Evolutionary conservation across 2,113 vertebrate genomes (phyloP), one percentile per base, ranked within the genome.

Genomic region (Brachypodius melanocephalos): DNA sequence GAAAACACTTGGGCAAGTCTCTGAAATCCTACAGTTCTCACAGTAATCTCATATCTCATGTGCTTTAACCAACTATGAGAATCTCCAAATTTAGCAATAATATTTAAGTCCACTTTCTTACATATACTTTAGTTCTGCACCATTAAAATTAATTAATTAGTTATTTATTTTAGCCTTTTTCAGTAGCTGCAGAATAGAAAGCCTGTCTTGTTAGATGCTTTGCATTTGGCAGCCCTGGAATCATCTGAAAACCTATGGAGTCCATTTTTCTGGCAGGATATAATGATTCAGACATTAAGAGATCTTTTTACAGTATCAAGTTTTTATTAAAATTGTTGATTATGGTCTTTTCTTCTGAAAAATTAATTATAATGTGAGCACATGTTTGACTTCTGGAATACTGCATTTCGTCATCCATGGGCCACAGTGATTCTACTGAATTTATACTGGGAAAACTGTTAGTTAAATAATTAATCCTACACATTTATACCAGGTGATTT

Each of bases 321-420:
- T 58, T 93, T 82, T 85, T 80, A 85, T 68, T 94, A 72, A 58
- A 91, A 45, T 29, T 15, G 89, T 89, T 52, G 28, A 88, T 89
- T 91, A 14, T 13, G 57, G 43, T 79, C 5, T 81, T 85, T 69
- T 86, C 34, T 77, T 93, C 63, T 92, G 88, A 85, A 90, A 89
- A 90, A 62, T 29, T 79, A 58, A 71, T 87, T 73, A 71, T 59
- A 49, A 65, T 63, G 20, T 84, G n/a, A 87, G 25, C 89, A 89
- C 46, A 34, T 54, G n/a, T 65, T 75, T 92, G 40, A 65, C 59
- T 95, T 67, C n/a, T 90, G 77, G 17, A 63, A 59, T 78, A n/a
- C n/a, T 51, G 7, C 38, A 48, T 58, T 78, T 79, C 59, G 80
- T 94, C 61, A 67, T 29, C 28, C 75, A n/a, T 57, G 24, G 16